A percentile compares a stretch with the other conserved stretches of the same genome.
These are phyloP conservation scores for Brachyalestes nurse DNA, from an alignment of 2,797 vertebrate genomes.

Conservation along the genomic window DNA sequence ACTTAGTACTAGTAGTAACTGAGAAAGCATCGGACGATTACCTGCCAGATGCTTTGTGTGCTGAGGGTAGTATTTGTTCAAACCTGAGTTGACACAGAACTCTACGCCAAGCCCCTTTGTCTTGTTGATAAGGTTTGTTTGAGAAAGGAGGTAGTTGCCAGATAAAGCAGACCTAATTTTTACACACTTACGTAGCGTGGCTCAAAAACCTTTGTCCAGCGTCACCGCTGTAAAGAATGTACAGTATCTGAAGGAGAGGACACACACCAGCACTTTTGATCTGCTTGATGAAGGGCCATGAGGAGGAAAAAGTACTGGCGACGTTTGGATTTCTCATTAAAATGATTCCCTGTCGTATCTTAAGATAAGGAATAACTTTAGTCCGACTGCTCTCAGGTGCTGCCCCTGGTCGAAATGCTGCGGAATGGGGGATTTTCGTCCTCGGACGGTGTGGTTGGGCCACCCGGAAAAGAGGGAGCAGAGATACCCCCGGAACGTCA, in stretches of 20 bases:
- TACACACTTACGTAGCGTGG: neutral
- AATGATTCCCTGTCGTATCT: neutral
- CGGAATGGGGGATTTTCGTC: slow-evolving; percentile 90
- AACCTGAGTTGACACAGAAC: slow-evolving; percentile 1
- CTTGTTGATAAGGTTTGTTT: slow-evolving; percentile 44
- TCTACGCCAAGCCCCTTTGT: neutral
- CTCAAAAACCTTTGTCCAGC: neutral
- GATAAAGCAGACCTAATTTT: neutral
- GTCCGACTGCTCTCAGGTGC: slow-evolving; percentile 77
- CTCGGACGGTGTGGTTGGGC: slow-evolving; percentile 95
- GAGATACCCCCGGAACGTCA: slow-evolving; percentile 95
- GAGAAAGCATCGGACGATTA: neutral
- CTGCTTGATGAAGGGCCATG: neutral
- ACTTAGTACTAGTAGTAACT: neutral
- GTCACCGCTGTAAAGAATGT: slow-evolving; percentile 7
- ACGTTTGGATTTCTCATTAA: neutral
- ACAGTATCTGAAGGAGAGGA: neutral
- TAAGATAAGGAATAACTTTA: neutral
- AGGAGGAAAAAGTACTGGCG: neutral
- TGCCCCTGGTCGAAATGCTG: slow-evolving; percentile 94
- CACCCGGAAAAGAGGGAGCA: slow-evolving; percentile 97
- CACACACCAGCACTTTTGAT: neutral
- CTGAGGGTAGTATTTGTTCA: slow-evolving; percentile 12
- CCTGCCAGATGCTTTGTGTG: neutral
- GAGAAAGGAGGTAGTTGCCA: slow-evolving; percentile 47